phyloP scores from a whole-genome alignment of 2,888 invertebrate genomes.

The Ophion slaviceki region DNA sequence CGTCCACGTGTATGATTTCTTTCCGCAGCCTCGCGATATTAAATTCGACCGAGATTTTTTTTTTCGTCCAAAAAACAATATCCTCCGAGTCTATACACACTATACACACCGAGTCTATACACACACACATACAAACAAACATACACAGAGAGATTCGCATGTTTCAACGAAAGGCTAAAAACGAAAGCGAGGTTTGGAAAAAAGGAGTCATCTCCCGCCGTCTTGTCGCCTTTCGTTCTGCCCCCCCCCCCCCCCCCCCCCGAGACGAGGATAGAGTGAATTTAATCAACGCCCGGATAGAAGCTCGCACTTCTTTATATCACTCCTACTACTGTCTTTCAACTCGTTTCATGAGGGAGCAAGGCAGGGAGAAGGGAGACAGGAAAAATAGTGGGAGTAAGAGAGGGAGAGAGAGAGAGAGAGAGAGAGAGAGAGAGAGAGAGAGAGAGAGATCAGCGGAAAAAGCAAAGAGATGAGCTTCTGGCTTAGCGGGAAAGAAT shows the following conservation, averaged over 20 bases:
- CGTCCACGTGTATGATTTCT: conserved; percentile 4
- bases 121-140: no score
- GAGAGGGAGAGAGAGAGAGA: conserved; percentile 28
- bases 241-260: not conserved
- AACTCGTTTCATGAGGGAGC: conserved; percentile 1
- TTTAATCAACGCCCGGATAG: conserved; percentile 59
- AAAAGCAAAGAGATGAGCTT: conserved; percentile 46
- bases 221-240: not conserved
- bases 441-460: conserved; percentile 16
- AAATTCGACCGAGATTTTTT: conserved; percentile 48
- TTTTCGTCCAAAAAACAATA: conserved; percentile 49
- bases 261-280: conserved; percentile 47
- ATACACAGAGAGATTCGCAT: conserved; percentile 22
- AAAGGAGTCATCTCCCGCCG: conserved; percentile 19
- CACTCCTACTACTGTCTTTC: conserved; percentile 16
- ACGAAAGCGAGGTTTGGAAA: conserved; percentile 9
- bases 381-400: conserved; percentile 15
- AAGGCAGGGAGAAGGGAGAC: not conserved
- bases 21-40: conserved; percentile 24
- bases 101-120: conserved; percentile 47
- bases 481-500: conserved; percentile 54
- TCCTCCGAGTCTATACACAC: conserved; percentile 42
- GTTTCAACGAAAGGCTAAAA: conserved; percentile 25
- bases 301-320: conserved; percentile 59
- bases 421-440: conserved; percentile 9